phyloP scores from a whole-genome alignment of 2,888 invertebrate genomes.

The Phortica magna region DNA sequence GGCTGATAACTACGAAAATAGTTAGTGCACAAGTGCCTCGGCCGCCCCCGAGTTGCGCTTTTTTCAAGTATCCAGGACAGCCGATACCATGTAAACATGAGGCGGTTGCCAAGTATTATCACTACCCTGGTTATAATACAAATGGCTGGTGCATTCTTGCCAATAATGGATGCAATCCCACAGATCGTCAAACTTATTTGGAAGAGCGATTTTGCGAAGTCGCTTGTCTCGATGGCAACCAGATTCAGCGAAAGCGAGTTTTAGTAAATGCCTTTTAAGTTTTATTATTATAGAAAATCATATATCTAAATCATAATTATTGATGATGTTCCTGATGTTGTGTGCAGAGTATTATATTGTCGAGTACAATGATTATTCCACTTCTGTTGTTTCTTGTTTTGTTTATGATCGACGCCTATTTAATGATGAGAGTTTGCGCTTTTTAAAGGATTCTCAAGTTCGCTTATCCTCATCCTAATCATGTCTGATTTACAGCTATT shows the following conservation, averaged over 20 bases:
- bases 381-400: too few species aligned
- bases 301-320: too few species aligned
- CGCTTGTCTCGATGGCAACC: neutral
- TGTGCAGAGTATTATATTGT: too few species aligned
- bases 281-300: too few species aligned
- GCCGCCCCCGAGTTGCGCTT: neutral
- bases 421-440: too few species aligned
- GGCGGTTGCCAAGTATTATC: neutral
- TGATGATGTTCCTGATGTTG: too few species aligned
- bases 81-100: neutral
- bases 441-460: too few species aligned
- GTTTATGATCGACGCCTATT: too few species aligned
- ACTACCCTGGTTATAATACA: neutral
- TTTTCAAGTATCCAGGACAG: neutral
- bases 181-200: neutral
- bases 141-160: neutral
- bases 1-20: too few species aligned
- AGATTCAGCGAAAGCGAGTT: neutral
- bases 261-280: neutral
- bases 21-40: neutral
- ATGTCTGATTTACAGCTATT: too few species aligned
- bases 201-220: neutral
- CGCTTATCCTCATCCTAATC: too few species aligned
- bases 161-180: neutral
- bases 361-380: too few species aligned